Evolutionary conservation across 2,888 invertebrate genomes (phyloP).

Genomic region (Ashinkailepas kermadecensis): DNA sequence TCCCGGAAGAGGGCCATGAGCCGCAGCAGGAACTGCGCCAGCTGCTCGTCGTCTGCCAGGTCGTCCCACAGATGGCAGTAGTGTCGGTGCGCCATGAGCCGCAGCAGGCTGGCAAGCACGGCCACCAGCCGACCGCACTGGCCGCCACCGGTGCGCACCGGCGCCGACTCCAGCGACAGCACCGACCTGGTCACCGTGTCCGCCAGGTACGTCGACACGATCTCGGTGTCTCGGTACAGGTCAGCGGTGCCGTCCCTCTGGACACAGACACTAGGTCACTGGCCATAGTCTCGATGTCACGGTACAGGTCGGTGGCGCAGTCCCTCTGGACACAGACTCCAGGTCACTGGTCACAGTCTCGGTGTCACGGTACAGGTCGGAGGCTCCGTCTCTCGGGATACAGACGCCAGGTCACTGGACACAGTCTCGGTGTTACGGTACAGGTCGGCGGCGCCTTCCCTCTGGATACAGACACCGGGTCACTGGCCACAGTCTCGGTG

Average conservation of each 20-base stretch:
- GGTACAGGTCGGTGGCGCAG: background rate
- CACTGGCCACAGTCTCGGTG: background rate
- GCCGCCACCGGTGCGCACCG: background rate
- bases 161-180: conserved; percentile 8
- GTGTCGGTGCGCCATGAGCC: background rate
- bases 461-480: background rate
- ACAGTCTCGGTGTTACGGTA: background rate
- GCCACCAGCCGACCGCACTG: conserved; percentile 19
- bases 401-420: background rate
- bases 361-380: background rate
- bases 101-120: background rate
- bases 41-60: background rate
- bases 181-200: background rate
- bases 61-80: conserved; percentile 10
- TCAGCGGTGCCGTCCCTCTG: background rate
- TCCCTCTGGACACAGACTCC: background rate
- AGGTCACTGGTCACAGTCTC: background rate
- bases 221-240: background rate
- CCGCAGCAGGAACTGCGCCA: conserved; percentile 2
- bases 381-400: background rate
- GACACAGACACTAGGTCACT: background rate
- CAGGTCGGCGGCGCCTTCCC: background rate
- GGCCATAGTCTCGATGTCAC: background rate
- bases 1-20: conserved; percentile 6
- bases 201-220: background rate